These are phyloP conservation scores for Labeo catla DNA, from an alignment of 2,113 vertebrate species.

Conservation along the genomic window DNA sequence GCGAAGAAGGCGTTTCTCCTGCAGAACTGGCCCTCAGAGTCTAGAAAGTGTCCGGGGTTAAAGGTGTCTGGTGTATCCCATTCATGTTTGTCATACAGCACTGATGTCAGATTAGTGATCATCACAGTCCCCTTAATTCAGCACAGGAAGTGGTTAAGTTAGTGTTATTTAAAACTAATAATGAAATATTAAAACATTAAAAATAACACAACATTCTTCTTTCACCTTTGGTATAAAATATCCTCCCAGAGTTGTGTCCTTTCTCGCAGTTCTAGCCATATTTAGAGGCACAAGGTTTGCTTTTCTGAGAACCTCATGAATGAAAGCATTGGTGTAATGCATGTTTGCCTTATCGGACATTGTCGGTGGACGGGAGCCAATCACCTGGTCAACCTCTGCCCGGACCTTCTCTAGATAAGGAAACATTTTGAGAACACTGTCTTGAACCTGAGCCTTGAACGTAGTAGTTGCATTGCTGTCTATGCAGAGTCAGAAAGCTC, in stretches of 20 bases:
- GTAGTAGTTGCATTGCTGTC: no score
- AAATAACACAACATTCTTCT: neutral
- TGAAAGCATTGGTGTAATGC: conserved; percentile 76
- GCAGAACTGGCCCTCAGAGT: conserved; percentile 76
- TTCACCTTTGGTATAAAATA: conserved; percentile 73
- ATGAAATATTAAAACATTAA: neutral
- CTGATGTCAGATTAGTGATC: conserved; percentile 74
- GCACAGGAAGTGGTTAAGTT: neutral
- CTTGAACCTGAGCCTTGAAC: no score
- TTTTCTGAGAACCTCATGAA: conserved; percentile 77
- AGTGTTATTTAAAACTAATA: no score
- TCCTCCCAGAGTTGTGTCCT: conserved; percentile 62
- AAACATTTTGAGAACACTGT: neutral
- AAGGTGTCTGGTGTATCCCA: conserved; percentile 80
- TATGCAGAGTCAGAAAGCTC: no score
- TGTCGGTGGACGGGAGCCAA: conserved; percentile 57
- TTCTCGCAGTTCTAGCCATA: conserved; percentile 55
- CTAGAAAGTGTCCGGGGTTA: conserved; percentile 82
- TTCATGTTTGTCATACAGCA: conserved; percentile 75
- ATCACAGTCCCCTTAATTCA: conserved; percentile 71
- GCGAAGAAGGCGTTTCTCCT: conserved; percentile 77
- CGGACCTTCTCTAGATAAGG: conserved; percentile 56
- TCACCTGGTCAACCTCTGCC: conserved; percentile 62
- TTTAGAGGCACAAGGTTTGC: conserved; percentile 70
- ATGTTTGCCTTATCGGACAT: conserved; percentile 67